Evolutionary conservation across 2,888 invertebrate genomes (phyloP), one percentile per base, ranked within the genome.

Genomic region (Suillia variegata): DNA sequence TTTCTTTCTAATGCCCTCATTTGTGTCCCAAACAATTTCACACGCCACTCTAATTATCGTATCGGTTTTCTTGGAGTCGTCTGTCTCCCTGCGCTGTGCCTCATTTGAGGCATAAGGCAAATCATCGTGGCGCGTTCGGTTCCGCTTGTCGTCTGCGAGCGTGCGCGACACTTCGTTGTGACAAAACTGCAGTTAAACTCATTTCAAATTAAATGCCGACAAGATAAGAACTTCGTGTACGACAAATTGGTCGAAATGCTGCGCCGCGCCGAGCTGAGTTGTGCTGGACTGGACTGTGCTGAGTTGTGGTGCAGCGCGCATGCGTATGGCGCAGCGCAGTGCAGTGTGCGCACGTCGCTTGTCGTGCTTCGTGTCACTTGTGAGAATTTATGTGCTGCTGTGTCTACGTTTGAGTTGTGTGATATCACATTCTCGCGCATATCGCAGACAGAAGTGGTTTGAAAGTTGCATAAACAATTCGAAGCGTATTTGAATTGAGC

Each of bases 341-440:
- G 38, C 6, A 31, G n/a, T 18, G 51, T 15, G 24, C 49, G 31
- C 51, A 53, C 22, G 53, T 56, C 49, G 64, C 67, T 62, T 65
- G 70, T 65, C 67, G 67, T 74, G 71, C 73, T 72, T 65, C 10
- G 67, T 68, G 72, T 73, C 72, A 74, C 72, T 73, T 71, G 66
- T 67, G 70, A 71, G 71, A 73, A 72, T 74, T 72, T 74, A 72
- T 72, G 10, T 38, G 38, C 31, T 31, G 31, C 31, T 12, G 12
- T 31, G 12, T 31, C 5, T 8, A 8, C 12, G 6, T 31, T 31
- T 31, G 31, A 31, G 12, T 31, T 31, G 12, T 31, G 31, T 8
- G 31, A 8, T 5, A 31, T 8, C 12, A 31, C 5, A 5, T 5
- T 31, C 12, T 31, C 31, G 31, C 12, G 6, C 5, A 5, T 31